Percentiles rank a stretch among this genome's conserved stretches.
These are phyloP conservation scores for Peromyscus maniculatus DNA, from an alignment of 2,113 vertebrate species.

Conservation along the genomic window DNA sequence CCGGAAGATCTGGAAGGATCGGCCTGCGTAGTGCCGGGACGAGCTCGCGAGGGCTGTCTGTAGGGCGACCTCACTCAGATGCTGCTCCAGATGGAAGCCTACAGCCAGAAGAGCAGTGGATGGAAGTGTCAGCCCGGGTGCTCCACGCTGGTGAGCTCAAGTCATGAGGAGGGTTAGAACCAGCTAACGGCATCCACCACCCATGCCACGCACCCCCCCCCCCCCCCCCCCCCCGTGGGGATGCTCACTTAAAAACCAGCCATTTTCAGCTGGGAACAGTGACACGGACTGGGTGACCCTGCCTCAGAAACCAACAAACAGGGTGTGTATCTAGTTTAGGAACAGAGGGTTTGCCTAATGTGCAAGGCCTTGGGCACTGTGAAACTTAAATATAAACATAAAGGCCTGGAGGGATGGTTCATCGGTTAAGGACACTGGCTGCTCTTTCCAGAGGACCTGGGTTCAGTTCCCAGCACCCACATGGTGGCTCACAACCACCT, in stretches of 20 bases:
- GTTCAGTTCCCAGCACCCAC: neutral
- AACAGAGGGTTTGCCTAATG: too few species aligned
- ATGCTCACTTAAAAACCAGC: neutral
- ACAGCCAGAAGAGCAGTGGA: constrained; percentile 33
- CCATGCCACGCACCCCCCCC: neutral
- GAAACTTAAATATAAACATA: neutral
- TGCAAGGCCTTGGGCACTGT: neutral
- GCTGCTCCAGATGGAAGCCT: constrained; percentile 99
- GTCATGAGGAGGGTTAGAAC: neutral
- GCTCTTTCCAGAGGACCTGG: neutral
- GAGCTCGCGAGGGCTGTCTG: constrained; percentile 99
- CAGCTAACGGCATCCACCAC: neutral
- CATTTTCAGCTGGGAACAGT: neutral
- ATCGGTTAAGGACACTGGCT: neutral
- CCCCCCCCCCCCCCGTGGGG: too few species aligned
- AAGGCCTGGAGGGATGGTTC: neutral
- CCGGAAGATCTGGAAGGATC: constrained; percentile 98
- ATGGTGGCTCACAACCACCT: neutral
- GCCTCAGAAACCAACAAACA: neutral
- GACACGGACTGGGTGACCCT: neutral
- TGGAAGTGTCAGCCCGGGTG: neutral
- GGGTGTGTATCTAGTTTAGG: neutral
- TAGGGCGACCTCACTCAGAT: constrained; percentile 96
- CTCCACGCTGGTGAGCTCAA: neutral
- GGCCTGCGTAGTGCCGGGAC: constrained; percentile 96